Base-by-base conservation (phyloP, 2,113 vertebrate species). In the Noctilio leporinus region DNA sequence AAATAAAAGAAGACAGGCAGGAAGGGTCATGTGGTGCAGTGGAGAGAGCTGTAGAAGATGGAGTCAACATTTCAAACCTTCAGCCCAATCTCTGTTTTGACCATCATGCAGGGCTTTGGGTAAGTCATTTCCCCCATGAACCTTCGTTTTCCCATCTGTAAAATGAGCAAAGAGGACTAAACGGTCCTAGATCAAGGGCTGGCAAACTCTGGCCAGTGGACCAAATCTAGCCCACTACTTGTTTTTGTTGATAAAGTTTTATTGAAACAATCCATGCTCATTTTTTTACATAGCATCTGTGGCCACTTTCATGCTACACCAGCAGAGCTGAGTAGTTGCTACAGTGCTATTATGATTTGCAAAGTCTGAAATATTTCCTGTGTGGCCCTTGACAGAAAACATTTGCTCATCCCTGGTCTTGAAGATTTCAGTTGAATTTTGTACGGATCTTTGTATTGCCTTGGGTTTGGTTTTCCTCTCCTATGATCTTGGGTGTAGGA, bases 201-300 rank as follows among this genome's bases (percentile, higher is more conserved):
- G 55, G 17, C n/a, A 78, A 17, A 82, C 59, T 83, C n/a, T 62
- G 38, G 38, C 49, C 57, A 20, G 19, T 2, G 3, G 53, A 20
- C 17, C n/a, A 57, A 65, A 85, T 35, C 12, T 57, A 69, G 89
- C 77, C 35, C 64, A 16, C 49, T 20, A 11, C 19, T 92, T 83
- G 53, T 45, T 93, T 92, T 91, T 76, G 80, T 93, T 70, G 59
- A 77, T 95, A 93, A 96, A 96, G 80, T 76, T 93, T 97, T 96
- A 62, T 89, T 77, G 64, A 20, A 26, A 90, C 19, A 86, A 40
- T 10, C 24, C 51, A 51, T 2, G 8, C 28, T 73, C n/a, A 15
- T 43, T 81, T 43, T 22, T 47, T 86, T 20, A 11, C 30, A 14
- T 49, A 55, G 28, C 2, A 5, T 38, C 47, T 67, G 2, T 40